A percentile compares a stretch with the other conserved stretches of the same genome.
Evolutionary conservation across 2,888 invertebrate genomes (phyloP).

Genomic region (Dilophus febrilis): DNA sequence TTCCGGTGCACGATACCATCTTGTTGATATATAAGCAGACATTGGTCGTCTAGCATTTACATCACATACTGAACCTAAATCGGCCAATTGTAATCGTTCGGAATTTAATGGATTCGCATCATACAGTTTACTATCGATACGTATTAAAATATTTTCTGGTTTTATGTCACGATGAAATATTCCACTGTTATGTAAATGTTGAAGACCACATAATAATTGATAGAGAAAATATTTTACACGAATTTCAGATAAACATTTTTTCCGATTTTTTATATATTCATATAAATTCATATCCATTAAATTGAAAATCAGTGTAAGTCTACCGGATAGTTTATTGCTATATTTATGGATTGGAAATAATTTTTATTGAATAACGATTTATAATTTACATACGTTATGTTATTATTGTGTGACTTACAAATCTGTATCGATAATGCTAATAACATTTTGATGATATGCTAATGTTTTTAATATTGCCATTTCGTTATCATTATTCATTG

Average conservation of each 20-base stretch:
- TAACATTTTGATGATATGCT: conserved; percentile 40
- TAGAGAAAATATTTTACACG: conserved; percentile 39
- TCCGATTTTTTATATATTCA: conserved; percentile 39
- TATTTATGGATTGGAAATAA: conserved; percentile 12
- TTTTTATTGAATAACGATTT: too few species aligned
- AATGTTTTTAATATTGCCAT: conserved; percentile 42
- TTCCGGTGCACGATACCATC: conserved; percentile 54
- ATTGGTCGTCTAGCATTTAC: conserved; percentile 38
- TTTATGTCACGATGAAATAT: conserved; percentile 52
- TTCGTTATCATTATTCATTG: conserved; percentile 37
- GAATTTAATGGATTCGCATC: conserved; percentile 7
- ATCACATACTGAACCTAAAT: conserved; percentile 13
- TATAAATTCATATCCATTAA: conserved; percentile 54
- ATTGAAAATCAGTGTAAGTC: conserved; percentile 44
- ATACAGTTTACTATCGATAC: conserved; percentile 23
- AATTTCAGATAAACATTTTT: conserved; percentile 33
- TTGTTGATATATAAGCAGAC: conserved; percentile 51
- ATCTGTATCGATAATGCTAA: conserved; percentile 42
- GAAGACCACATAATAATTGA: conserved; percentile 41
- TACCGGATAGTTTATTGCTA: conserved; percentile 40
- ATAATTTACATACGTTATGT: neutral
- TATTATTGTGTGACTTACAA: conserved; percentile 33
- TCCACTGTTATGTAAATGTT: conserved; percentile 42
- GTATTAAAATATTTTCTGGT: conserved; percentile 51
- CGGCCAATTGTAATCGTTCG: conserved; percentile 13